phyloP scores from a whole-genome alignment of 2,797 vertebrate genomes.

The Champsocephalus esox region DNA sequence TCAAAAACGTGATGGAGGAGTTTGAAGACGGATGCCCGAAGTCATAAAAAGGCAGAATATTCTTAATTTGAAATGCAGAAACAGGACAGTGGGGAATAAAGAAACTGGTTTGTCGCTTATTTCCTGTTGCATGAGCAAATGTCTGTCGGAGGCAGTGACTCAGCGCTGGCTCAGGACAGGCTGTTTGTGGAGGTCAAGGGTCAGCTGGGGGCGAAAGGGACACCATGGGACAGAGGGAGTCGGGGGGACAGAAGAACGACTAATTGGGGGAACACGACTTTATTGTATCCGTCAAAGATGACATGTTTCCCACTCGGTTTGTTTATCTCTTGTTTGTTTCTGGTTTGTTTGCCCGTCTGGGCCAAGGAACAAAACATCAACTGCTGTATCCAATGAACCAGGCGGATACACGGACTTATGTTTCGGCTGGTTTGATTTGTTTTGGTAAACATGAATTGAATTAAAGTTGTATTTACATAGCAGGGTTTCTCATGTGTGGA shows the following conservation, averaged over 20 bases:
- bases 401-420: too few relatives aligned
- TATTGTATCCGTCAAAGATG: too few relatives aligned
- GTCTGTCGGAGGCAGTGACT: conserved; percentile 46
- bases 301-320: too few relatives aligned
- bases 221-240: conserved; percentile 9
- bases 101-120: too few relatives aligned
- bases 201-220: conserved; percentile 49
- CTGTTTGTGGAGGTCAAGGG: conserved; percentile 49
- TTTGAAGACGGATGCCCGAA: not conserved
- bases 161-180: conserved; percentile 40
- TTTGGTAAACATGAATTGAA: not conserved
- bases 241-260: not conserved
- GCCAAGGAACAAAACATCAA: too few relatives aligned
- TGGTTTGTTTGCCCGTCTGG: too few relatives aligned
- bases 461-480: not conserved
- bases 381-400: too few relatives aligned
- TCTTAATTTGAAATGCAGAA: not conserved
- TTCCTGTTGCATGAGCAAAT: conserved; percentile 13
- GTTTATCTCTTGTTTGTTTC: too few relatives aligned
- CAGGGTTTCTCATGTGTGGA: conserved; percentile 14
- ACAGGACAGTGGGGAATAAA: conserved; percentile 1
- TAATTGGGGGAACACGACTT: not conserved
- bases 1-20: not conserved
- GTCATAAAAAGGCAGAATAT: not conserved
- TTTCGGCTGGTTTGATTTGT: too few relatives aligned